Evolutionary conservation across 2,888 invertebrate genomes (phyloP), one percentile per base, ranked within the genome.

Genomic region (Physocephala rufipes): DNA sequence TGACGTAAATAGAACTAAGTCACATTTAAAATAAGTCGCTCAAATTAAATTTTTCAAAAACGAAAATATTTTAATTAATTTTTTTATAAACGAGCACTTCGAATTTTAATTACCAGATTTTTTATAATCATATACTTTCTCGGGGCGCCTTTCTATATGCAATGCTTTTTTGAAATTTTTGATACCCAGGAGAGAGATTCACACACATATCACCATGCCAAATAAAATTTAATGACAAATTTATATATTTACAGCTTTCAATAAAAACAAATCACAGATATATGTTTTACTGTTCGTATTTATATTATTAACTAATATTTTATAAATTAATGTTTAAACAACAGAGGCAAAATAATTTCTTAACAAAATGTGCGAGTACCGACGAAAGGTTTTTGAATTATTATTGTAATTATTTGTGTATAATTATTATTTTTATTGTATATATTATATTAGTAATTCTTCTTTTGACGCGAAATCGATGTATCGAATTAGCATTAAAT

Each of bases 251-350:
- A 43, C 45, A 43, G 47, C 47, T 16, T 24, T 45, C 16, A 64
- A 55, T 43, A 67, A 70, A 74, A 74, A 71, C 76, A 72, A 74
- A 76, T 77, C 76, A 77, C 76, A 77, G 76, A 76, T 73, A 76
- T 71, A 36, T 36, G 4, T 36, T 36, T 36, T 36, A 9, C 9
- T 36, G 36, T 36, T 36, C 4, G 4, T 36, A 7, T 36, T 7
- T 36, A 36, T 36, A 36, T 36, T 74, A 2, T 53, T 66, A 47
- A 47, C 21, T 53, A 26, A 2, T 28, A 30, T 67, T 59, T 59
- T 47, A 16, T 55, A 2, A 24, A 3, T 55, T 55, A 1, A 55
- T 19, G 7, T 67, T 67, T 43, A 15, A 36, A 36, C 9, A 7
- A 36, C 36, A 36, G 4, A 7, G 36, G 9, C 36, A 4, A 36